Percentiles rank a stretch among this genome's conserved stretches.
phyloP scores from a whole-genome alignment of 2,113 vertebrate genomes.

The Cavia aperea region DNA sequence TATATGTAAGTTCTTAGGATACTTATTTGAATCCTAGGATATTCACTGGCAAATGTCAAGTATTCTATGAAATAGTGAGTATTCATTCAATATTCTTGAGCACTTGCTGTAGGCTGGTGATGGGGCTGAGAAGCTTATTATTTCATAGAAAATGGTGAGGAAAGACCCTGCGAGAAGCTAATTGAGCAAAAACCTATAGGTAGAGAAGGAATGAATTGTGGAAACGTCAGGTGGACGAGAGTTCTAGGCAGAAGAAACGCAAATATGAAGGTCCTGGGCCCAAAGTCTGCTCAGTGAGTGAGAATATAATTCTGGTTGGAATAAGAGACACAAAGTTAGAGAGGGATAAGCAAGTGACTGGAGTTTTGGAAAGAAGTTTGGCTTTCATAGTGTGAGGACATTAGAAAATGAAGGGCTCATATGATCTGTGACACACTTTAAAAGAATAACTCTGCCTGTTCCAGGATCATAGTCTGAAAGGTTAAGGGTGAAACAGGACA shows the following conservation, averaged over 20 bases:
- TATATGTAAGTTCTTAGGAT: neutral
- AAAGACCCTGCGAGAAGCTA: neutral
- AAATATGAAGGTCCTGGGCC: neutral
- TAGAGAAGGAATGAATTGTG: neutral
- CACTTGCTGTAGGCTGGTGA: neutral
- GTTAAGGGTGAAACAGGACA: neutral
- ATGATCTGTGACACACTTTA: neutral
- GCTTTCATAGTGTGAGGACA: neutral
- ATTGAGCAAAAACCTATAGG: neutral
- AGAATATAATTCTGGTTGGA: neutral
- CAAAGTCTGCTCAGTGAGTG: neutral
- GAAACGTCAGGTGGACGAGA: neutral
- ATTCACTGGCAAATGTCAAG: neutral
- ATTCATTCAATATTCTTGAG: neutral
- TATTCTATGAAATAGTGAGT: neutral
- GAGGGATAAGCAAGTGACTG: neutral
- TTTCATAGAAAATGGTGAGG: neutral
- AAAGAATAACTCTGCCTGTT: neutral
- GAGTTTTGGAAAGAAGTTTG: neutral
- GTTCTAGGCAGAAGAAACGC: neutral
- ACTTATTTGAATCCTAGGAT: neutral
- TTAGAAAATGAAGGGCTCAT: neutral
- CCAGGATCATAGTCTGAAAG: neutral
- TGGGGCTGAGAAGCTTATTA: neutral
- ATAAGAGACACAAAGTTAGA: neutral